phyloP scores from a whole-genome alignment of 2,888 invertebrate genomes.

The Ceraclea dissimilis region DNA sequence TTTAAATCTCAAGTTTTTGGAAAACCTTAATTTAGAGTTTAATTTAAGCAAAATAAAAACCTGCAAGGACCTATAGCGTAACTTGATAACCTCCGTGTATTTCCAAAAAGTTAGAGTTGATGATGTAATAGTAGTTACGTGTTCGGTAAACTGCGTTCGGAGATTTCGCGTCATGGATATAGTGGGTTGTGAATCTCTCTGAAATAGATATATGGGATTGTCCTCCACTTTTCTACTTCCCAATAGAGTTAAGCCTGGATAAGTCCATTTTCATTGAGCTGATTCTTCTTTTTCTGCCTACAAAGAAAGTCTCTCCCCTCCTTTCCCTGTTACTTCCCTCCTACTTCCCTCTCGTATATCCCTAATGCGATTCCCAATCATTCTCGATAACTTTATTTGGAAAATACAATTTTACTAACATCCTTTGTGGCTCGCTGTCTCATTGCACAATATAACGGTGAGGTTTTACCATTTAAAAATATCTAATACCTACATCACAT shows the following conservation, averaged over 20 bases:
- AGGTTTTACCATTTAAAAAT: not conserved
- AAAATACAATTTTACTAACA: not conserved
- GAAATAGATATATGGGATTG: not conserved
- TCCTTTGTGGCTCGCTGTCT: not conserved
- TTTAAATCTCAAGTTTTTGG: too few species aligned
- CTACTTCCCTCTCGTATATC: not conserved
- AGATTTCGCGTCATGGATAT: not conserved
- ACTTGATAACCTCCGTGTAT: too few species aligned
- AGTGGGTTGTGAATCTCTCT: not conserved
- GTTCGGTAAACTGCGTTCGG: not conserved
- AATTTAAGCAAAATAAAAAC: too few species aligned
- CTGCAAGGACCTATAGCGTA: too few species aligned
- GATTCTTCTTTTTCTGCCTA: slow-evolving; percentile 16
- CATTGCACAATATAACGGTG: not conserved
- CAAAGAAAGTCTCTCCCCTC: slow-evolving; percentile 5
- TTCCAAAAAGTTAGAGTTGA: too few species aligned
- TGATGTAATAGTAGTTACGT: too few species aligned
- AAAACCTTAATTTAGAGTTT: too few species aligned
- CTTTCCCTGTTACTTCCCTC: not conserved
- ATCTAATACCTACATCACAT: too few species aligned
- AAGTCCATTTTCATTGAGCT: slow-evolving; percentile 23
- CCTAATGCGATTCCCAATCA: slow-evolving; percentile 1
- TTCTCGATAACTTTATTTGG: slow-evolving; percentile 1
- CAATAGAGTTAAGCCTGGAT: slow-evolving; percentile 12
- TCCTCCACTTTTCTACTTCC: not conserved